Base-by-base conservation (phyloP, 2,113 vertebrate genomes). In the Hippocampus zosterae region DNA sequence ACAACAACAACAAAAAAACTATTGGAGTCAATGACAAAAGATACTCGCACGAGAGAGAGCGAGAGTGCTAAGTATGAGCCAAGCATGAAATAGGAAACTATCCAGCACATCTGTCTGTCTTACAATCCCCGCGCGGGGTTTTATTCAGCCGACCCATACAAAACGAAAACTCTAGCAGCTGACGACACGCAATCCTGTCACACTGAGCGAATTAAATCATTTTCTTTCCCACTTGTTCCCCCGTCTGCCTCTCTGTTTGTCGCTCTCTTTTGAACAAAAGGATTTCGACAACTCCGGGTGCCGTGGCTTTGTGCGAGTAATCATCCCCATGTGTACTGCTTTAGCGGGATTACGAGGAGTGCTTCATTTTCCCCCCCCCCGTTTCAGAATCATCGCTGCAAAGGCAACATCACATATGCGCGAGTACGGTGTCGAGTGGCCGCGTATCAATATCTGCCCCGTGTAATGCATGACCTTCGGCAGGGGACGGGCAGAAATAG, bases 271-370 rank as follows among this genome's bases (percentile, higher is more conserved):
- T 74, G 60, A 86, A 89, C 85, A 89, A 87, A 81, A 68, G 85
- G 87, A 87, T 88, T 84, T 83, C 73, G 82, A 85, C 77, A 77
- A 82, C 77, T 84, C 78, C 55, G 83, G 81, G 89, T 90, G 87
- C 84, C 82, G 78, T 81, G 74, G 83, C 81, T 88, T 89, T 89
- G 86, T 89, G 77, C 70, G 76, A 87, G 80, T 77, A 84, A 82
- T 87, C 85, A 85, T 86, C 84, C 81, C 80, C 84, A 82, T 78
- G 85, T 82, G 87, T 71, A 55, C 75, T 68, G 81, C 79, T 88
- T 88, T 81, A 86, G 83, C 68, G 55, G 85, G 89, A 90, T 90
- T 90, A 89, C 66, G 69, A 62, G 80, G 82, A 85, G 76, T 82
- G 84, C 75, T 70, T 88, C 68, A 76, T 75, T 83, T 71, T 83